Conservation (phyloP, 2,888 invertebrate genomes). For the Drosophila mulleri region DNA sequence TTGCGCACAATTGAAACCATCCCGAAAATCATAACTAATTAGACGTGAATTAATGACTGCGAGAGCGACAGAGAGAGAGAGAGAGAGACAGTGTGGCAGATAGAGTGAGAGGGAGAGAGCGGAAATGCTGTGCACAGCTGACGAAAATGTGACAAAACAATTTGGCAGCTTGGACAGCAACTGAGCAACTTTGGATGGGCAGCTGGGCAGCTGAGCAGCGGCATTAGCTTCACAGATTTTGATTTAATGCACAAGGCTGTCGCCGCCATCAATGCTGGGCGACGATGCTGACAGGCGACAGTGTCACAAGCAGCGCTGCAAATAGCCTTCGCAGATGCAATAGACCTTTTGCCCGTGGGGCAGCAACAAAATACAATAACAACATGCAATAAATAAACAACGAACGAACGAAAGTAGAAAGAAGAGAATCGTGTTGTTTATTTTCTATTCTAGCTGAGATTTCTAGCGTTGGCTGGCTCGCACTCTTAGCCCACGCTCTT, state of each 20-base stretch:
- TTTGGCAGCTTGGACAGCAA: conserved; percentile 69
- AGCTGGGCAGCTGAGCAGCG: conserved; percentile 9
- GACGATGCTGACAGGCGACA: conserved; percentile 20
- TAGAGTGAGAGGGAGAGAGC: conserved; percentile 19
- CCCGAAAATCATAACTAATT: conserved; percentile 74
- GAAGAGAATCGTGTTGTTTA: conserved; percentile 34
- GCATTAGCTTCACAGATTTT: conserved; percentile 20
- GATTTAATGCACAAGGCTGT: conserved; percentile 53
- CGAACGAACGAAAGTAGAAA: not conserved
- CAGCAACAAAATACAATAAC: not conserved
- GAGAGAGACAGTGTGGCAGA: conserved; percentile 1
- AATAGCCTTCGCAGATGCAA: conserved; percentile 28
- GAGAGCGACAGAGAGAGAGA: conserved; percentile 24
- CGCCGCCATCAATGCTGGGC: conserved; percentile 6
- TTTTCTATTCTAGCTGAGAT: conserved; percentile 33
- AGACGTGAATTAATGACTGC: conserved; percentile 72
- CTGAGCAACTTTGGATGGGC: not conserved
- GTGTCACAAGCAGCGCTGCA: not conserved
- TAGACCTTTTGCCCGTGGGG: conserved; percentile 25
- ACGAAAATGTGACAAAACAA: conserved; percentile 75
- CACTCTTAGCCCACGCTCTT: conserved; percentile 35
- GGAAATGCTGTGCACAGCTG: conserved; percentile 48
- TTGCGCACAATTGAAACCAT: conserved; percentile 43
- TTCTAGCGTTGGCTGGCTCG: conserved; percentile 5
- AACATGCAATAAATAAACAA: conserved; percentile 14